A percentile compares a stretch with the other conserved stretches of the same genome.
Conservation (phyloP, 1,140 invertebrate species). For the Pseudomyrmex gracilis region DNA sequence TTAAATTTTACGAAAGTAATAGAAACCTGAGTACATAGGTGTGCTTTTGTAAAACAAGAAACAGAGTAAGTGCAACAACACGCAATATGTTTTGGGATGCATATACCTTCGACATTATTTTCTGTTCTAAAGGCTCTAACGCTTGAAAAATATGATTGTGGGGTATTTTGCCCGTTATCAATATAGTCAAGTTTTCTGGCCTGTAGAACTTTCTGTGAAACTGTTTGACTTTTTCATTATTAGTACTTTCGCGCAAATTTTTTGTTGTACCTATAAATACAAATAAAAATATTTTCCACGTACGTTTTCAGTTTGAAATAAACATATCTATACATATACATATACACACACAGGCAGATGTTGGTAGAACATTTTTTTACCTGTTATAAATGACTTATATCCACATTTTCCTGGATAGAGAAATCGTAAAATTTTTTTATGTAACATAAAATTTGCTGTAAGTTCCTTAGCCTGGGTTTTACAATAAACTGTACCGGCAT, state of each 20-base stretch:
- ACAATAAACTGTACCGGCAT: constrained; percentile 97
- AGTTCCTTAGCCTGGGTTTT: constrained; percentile 96
- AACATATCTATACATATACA: constrained; percentile 83
- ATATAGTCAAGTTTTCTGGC: constrained; percentile 95
- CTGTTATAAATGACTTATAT: constrained; percentile 93
- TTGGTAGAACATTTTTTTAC: too few species aligned
- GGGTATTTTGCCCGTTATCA: constrained; percentile 93
- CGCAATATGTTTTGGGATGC: too few species aligned
- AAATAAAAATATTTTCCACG: too few species aligned
- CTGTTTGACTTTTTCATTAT: constrained; percentile 91
- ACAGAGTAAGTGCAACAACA: too few species aligned
- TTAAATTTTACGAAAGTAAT: constrained; percentile 3
- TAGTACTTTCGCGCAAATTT: constrained; percentile 93
- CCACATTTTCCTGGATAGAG: constrained; percentile 93
- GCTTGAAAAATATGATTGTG: constrained; percentile 91
- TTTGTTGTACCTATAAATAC: constrained; percentile 85
- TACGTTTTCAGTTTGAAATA: too few species aligned
- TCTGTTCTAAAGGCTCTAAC: constrained; percentile 91
- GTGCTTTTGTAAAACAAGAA: neutral
- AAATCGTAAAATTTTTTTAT: constrained; percentile 88
- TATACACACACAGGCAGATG: neutral
- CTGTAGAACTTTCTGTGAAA: constrained; percentile 96
- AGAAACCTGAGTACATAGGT: neutral
- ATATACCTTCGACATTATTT: constrained; percentile 91
- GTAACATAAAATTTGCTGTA: constrained; percentile 89